A percentile compares a stretch with the other conserved stretches of the same genome.
Conservation (phyloP, 2,113 vertebrate species). For the Catharus minimus region DNA sequence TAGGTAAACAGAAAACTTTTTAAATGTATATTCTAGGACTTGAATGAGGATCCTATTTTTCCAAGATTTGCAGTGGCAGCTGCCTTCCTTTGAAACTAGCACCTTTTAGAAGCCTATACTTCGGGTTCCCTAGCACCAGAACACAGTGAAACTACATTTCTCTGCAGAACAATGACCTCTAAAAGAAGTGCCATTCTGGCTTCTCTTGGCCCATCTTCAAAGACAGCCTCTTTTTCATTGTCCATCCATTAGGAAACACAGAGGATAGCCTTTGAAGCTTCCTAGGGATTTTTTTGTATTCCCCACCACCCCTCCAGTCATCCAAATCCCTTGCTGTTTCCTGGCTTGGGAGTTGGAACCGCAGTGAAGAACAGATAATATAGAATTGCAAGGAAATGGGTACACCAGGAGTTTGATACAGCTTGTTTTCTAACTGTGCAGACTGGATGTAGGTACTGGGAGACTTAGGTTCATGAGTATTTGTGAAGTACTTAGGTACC, state of each 20-base stretch:
- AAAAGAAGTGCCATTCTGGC: neutral
- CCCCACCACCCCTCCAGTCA: slow-evolving; percentile 1
- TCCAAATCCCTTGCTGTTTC: slow-evolving; percentile 23
- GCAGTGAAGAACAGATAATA: neutral
- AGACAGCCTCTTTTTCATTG: slow-evolving; percentile 8
- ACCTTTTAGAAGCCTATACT: slow-evolving; percentile 36
- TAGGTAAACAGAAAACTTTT: neutral
- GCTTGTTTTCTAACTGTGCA: neutral
- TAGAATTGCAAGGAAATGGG: neutral
- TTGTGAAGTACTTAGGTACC: neutral
- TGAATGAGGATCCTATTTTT: neutral
- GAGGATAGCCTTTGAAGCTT: slow-evolving; percentile 24
- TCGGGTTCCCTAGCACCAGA: slow-evolving; percentile 12
- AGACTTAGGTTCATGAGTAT: neutral
- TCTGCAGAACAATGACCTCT: slow-evolving; percentile 9
- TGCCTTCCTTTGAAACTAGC: slow-evolving; percentile 17
- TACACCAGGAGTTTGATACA: neutral
- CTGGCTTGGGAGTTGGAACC: neutral
- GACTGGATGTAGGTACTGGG: neutral
- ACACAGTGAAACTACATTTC: neutral
- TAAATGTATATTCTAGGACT: neutral
- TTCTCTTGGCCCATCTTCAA: slow-evolving; percentile 32
- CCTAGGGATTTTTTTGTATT: slow-evolving; percentile 45
- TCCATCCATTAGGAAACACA: neutral
- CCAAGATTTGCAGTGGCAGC: neutral